Evolutionary conservation across 2,113 vertebrate species (phyloP).

Genomic region (Sebastes fasciatus): DNA sequence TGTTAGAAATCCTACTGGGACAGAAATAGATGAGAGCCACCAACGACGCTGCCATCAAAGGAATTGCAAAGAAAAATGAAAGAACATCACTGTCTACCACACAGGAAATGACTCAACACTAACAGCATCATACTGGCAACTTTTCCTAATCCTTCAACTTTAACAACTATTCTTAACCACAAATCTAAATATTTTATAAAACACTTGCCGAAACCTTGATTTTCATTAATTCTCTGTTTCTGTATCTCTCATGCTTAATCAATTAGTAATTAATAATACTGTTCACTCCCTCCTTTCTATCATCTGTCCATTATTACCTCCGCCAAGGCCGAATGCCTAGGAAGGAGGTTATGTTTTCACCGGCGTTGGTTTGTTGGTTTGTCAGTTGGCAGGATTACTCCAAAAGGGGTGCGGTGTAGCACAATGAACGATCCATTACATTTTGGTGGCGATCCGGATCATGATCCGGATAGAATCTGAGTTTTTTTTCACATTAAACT

Average conservation of each 20-base stretch:
- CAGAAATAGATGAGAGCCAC: slow-evolving; percentile 19
- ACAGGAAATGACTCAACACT: background rate
- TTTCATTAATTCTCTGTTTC: background rate
- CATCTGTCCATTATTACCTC: background rate
- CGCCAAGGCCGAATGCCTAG: too few relatives aligned
- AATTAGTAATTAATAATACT: background rate
- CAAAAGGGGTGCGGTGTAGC: too few relatives aligned
- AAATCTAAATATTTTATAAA: background rate
- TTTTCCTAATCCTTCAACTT: background rate
- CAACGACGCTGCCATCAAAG: slow-evolving; percentile 2
- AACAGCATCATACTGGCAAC: background rate
- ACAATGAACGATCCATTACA: too few relatives aligned
- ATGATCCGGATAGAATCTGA: too few relatives aligned
- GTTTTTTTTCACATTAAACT: too few relatives aligned
- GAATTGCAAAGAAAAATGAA: background rate
- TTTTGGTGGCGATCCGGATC: too few relatives aligned
- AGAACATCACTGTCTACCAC: too few relatives aligned
- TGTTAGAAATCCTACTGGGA: slow-evolving; percentile 5
- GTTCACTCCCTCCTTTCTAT: background rate
- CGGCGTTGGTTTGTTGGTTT: too few relatives aligned
- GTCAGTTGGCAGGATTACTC: too few relatives aligned
- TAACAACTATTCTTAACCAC: background rate
- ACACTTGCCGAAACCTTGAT: slow-evolving; percentile 2
- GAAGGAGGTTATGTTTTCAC: too few relatives aligned
- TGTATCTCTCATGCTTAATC: background rate